These are phyloP conservation scores for Pangasius macronema DNA, from an alignment of 2,797 vertebrate species.

Conservation along the genomic window DNA sequence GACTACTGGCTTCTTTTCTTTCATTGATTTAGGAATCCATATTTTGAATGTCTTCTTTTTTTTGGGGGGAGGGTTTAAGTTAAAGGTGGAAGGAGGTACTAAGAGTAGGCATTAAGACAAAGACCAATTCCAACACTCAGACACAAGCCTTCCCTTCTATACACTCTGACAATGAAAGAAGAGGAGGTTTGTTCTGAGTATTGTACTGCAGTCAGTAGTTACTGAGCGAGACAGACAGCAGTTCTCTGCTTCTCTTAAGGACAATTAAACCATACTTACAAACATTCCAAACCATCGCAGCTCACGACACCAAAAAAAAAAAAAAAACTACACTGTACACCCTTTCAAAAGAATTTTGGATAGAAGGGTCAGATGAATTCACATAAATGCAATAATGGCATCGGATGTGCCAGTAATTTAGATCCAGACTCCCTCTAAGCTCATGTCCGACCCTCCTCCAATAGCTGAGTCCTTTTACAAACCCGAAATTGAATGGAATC, in stretches of 20 bases:
- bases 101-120: conserved; percentile 54
- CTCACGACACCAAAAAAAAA: conserved; percentile 45
- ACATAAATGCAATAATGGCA: conserved; percentile 54
- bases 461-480: conserved; percentile 61
- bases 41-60: conserved; percentile 17
- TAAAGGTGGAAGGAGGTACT: conserved; percentile 44
- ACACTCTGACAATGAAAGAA: conserved; percentile 15
- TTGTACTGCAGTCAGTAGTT: conserved; percentile 43
- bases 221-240: conserved; percentile 37
- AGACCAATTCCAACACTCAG: conserved; percentile 43
- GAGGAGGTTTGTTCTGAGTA: conserved; percentile 35
- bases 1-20: conserved; percentile 31
- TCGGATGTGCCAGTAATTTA: conserved; percentile 49
- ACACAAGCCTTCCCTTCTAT: conserved; percentile 35
- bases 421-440: conserved; percentile 53
- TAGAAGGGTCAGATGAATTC: conserved; percentile 45
- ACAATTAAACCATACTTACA: conserved; percentile 51
- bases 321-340: conserved; percentile 36
- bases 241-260: conserved; percentile 42
- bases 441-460: conserved; percentile 52
- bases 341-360: conserved; percentile 44
- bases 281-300: conserved; percentile 50
- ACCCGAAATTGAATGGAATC: conserved; percentile 51
- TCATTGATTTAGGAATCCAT: conserved; percentile 21
- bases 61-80: background rate